phyloP scores from a whole-genome alignment of 1,140 invertebrate species.

The fruit fly (Drosophila melanogaster) region DNA sequence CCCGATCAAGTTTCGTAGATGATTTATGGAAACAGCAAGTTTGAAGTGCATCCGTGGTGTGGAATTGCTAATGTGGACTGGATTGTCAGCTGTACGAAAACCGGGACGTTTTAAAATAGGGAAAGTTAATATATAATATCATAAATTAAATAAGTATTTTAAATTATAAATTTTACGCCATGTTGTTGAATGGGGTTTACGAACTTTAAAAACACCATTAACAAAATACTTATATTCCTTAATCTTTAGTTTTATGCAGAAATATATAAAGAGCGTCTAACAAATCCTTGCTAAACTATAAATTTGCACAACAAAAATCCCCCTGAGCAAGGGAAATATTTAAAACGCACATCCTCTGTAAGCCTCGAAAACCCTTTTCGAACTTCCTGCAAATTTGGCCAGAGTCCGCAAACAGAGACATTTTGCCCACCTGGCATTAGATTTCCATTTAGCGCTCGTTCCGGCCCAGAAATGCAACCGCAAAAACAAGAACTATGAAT shows the following conservation, averaged over 20 bases:
- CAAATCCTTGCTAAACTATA: conserved; percentile 8
- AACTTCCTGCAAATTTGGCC: conserved; percentile 10
- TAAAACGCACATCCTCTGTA: conserved; percentile 1
- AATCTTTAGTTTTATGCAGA: too few species aligned
- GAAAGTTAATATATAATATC: too few species aligned
- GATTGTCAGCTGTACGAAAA: neutral
- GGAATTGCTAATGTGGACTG: conserved; percentile 59
- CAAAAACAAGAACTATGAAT: conserved; percentile 83
- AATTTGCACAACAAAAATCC: conserved; percentile 10
- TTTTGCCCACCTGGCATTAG: conserved; percentile 55
- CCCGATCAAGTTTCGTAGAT: conserved; percentile 38
- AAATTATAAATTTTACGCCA: too few species aligned
- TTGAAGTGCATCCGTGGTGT: conserved; percentile 71
- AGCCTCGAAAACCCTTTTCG: conserved; percentile 9
- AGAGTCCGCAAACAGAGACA: conserved; percentile 26
- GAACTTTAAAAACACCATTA: too few species aligned
- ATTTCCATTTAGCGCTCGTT: conserved; percentile 57
- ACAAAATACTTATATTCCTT: too few species aligned
- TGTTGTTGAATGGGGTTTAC: too few species aligned
- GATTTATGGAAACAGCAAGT: conserved; percentile 56
- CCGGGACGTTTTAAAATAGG: too few species aligned
- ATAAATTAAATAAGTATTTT: too few species aligned
- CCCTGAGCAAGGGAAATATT: conserved; percentile 16
- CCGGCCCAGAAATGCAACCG: conserved; percentile 61
- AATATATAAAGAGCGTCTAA: too few species aligned